These are phyloP conservation scores for Kryptolebias ocellatus DNA, from an alignment of 2,797 vertebrate species.

Conservation along the genomic window DNA sequence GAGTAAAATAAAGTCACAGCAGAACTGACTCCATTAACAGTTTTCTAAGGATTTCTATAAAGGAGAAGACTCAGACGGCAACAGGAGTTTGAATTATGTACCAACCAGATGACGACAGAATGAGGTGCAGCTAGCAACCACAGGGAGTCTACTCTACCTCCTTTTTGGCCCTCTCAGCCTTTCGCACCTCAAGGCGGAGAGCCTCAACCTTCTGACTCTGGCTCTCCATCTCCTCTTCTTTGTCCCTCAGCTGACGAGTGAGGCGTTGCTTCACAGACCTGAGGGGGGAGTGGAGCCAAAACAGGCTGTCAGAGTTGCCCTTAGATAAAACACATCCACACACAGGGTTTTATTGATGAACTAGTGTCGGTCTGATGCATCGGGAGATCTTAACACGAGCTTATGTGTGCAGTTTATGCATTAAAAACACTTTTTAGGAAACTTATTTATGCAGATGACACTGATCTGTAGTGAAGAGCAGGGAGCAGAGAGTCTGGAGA, in stretches of 20 bases:
- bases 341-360: not conserved
- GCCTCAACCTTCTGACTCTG: conserved; percentile 92
- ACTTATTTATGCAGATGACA: too few species aligned
- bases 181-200: conserved; percentile 94
- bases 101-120: conserved; percentile 25
- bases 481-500: too few species aligned
- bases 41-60: not conserved
- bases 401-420: not conserved
- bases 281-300: not conserved
- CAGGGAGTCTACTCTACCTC: conserved; percentile 88
- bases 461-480: too few species aligned
- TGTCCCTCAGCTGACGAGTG: conserved; percentile 93
- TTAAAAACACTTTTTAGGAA: not conserved
- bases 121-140: conserved; percentile 57
- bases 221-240: conserved; percentile 96
- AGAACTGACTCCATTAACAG: conserved; percentile 3
- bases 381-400: not conserved
- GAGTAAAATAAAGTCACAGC: not conserved
- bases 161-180: conserved; percentile 94
- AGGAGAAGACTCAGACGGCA: conserved; percentile 2
- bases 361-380: too few species aligned
- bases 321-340: too few species aligned
- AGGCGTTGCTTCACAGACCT: conserved; percentile 91
- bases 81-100: conserved; percentile 11
- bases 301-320: too few species aligned